These are phyloP conservation scores for Silurus meridionalis DNA, from an alignment of 2,113 vertebrate species.

Conservation along the genomic window DNA sequence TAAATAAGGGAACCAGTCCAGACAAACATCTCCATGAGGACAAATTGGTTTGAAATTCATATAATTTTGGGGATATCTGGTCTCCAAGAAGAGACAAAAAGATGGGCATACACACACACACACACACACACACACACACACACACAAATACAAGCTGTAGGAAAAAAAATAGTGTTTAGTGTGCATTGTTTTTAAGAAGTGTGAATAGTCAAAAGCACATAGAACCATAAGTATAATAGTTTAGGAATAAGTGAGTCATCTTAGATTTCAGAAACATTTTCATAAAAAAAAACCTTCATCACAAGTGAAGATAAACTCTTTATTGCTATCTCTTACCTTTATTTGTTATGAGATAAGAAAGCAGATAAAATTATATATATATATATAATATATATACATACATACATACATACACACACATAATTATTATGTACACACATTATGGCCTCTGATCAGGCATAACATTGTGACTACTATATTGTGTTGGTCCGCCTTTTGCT, in stretches of 20 bases:
- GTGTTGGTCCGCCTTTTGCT: too few species aligned
- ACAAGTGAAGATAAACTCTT: background rate
- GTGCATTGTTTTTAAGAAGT: background rate
- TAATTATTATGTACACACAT: too few species aligned
- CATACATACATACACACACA: too few species aligned
- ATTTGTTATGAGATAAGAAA: background rate
- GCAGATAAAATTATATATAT: too few species aligned
- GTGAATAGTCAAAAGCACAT: background rate
- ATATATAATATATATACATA: too few species aligned
- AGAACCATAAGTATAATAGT: background rate
- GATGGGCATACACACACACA: background rate
- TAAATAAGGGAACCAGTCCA: background rate
- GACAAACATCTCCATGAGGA: background rate
- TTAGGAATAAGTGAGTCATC: conserved; percentile 15
- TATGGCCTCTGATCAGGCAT: too few species aligned
- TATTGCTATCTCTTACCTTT: background rate
- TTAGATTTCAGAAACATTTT: conserved; percentile 1
- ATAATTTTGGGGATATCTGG: background rate
- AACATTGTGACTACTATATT: too few species aligned
- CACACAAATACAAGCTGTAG: background rate
- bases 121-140: background rate
- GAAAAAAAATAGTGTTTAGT: background rate
- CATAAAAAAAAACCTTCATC: background rate
- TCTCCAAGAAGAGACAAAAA: background rate
- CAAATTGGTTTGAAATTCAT: background rate